Evolutionary conservation across 2,888 invertebrate species (phyloP), one percentile per base, ranked within the genome.

Genomic region (Athalia rosae): DNA sequence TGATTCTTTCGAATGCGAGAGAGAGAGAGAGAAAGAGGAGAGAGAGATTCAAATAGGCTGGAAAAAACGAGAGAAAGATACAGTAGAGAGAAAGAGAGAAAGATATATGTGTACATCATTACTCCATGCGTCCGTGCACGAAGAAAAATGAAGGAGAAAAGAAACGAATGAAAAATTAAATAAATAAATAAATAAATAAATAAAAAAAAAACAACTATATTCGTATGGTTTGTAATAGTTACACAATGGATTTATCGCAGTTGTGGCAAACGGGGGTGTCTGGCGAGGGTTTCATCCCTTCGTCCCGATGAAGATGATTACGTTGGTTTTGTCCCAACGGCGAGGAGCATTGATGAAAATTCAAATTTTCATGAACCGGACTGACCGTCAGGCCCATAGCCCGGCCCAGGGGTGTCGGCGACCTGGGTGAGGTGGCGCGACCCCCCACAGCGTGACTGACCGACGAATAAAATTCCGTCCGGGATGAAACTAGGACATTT

Each of bases 241-340:
- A 97, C 97, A 95, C 95, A 91, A 97, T 96, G 89, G 95, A 93
- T 90, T 95, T 93, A 91, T 95, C 95, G 92, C 97, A 98, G 88
- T 95, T 95, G 88, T 94, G 93, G 92, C 98, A 97, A 90, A 92
- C 91, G 79, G 93, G 93, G 83, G 92, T 91, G 87, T 92, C 89
- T 91, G 91, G 91, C 90, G 90, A 92, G 91, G 85, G 91, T 58
- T 71, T 71, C 58, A 58, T 45, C 71, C 50, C 67, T 69, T 43
- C n/a, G 2, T 67, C 61, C 7, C 56, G 71, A 58, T 45, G 56
- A 45, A 58, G 56, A 58, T 71, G 71, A 71, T 45, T 71, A 71
- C 43, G 71, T 71, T 58, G 56, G 45, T 43, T 58, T 71, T 71
- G 50, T 58, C 58, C 58, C 13, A 28, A 28, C 28, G 56, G 58